These are phyloP conservation scores for Habroteleia sp. DNA, from an alignment of 2,888 invertebrate species.

Conservation along the genomic window DNA sequence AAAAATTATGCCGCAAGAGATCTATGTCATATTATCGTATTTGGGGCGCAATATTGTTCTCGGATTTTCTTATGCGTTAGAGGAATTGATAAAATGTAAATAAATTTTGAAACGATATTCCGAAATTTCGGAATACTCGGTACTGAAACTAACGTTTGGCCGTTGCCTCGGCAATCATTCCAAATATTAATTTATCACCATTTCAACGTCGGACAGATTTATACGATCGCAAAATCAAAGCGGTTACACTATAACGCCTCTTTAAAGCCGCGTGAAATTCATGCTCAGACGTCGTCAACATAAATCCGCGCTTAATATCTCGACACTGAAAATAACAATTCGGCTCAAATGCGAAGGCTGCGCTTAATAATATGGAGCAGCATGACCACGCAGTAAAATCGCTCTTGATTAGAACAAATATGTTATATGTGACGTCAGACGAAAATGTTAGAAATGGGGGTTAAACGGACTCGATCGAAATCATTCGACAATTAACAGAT, in stretches of 20 bases:
- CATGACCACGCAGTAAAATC: conserved; percentile 1
- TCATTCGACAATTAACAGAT: conserved; percentile 6
- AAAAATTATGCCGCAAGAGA: conserved; percentile 27
- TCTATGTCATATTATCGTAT: conserved; percentile 45
- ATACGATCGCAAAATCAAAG: neutral
- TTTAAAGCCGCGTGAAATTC: conserved; percentile 5
- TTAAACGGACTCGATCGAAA: conserved; percentile 9
- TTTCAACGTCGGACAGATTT: conserved; percentile 12
- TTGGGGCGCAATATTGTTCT: conserved; percentile 30
- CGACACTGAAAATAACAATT: conserved; percentile 19
- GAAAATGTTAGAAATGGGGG: too few relatives aligned
- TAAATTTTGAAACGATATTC: neutral
- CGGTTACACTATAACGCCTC: neutral
- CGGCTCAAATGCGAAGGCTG: conserved; percentile 18
- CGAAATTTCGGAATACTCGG: too few relatives aligned
- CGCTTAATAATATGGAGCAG: neutral
- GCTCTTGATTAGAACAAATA: conserved; percentile 29
- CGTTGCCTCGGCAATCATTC: too few relatives aligned
- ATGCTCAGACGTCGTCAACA: neutral
- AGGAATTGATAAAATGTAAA: conserved; percentile 27
- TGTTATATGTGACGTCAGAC: conserved; percentile 11
- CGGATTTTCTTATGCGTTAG: too few relatives aligned
- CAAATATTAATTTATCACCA: conserved; percentile 3
- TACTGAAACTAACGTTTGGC: too few relatives aligned
- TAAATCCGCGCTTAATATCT: conserved; percentile 22